A percentile compares a stretch with the other conserved stretches of the same genome.
phyloP scores from a whole-genome alignment of 2,797 vertebrate species.

The Morelia viridis region DNA sequence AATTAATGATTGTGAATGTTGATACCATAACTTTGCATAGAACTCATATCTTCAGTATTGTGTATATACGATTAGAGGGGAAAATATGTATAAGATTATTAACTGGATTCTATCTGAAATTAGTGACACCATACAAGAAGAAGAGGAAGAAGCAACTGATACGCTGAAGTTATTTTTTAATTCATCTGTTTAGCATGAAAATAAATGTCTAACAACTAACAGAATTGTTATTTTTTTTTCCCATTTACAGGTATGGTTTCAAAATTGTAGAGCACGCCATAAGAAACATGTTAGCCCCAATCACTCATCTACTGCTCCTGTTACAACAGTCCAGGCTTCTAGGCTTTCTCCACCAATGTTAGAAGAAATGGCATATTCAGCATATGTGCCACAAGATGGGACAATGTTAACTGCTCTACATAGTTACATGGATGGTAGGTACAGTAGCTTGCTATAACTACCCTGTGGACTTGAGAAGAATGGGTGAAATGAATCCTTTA shows the following conservation, averaged over 20 bases:
- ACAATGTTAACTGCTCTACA: constrained; percentile 90
- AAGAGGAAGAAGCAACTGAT: background rate
- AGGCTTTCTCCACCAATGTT: constrained; percentile 85
- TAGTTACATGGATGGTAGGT: constrained; percentile 93
- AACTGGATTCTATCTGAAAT: background rate
- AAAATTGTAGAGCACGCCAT: constrained; percentile 94
- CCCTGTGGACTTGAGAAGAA: background rate
- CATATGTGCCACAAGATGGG: constrained; percentile 86
- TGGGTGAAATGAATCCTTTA: background rate
- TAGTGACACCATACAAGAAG: background rate
- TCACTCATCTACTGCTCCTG: constrained; percentile 79
- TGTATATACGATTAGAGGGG: background rate
- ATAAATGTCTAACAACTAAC: background rate
- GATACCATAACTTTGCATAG: background rate
- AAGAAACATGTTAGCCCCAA: constrained; percentile 95
- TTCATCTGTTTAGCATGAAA: background rate
- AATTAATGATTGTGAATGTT: background rate
- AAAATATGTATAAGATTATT: background rate
- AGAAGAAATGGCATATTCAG: constrained; percentile 89
- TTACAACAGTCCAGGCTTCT: constrained; percentile 81
- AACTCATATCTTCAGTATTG: background rate
- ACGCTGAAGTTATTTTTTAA: background rate
- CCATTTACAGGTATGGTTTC: constrained; percentile 92
- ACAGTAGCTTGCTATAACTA: background rate
- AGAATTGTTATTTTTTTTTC: background rate